These are phyloP conservation scores for Drosophila gunungcola DNA, from an alignment of 1,140 invertebrate genomes.

Conservation along the genomic window DNA sequence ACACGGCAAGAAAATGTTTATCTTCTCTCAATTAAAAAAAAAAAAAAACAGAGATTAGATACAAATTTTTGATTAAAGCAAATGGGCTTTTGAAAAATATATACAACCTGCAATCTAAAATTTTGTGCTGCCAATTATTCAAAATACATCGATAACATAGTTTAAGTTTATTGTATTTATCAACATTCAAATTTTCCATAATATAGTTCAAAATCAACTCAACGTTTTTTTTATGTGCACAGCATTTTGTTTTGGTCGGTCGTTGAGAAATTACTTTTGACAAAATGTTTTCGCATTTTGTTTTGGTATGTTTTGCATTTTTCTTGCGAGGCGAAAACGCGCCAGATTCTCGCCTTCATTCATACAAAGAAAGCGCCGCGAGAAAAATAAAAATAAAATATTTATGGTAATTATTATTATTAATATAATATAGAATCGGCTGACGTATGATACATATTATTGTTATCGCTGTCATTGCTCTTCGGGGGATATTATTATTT, in stretches of 20 bases:
- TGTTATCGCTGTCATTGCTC: constrained; percentile 35
- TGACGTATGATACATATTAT: constrained; percentile 43
- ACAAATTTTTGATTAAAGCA: too few species aligned
- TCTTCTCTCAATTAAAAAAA: not conserved
- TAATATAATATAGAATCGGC: constrained; percentile 34
- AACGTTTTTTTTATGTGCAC: not conserved
- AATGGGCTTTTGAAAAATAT: too few species aligned
- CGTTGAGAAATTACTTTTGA: constrained; percentile 60
- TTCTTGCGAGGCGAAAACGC: constrained; percentile 45
- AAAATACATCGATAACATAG: too few species aligned
- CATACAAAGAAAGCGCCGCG: constrained; percentile 39
- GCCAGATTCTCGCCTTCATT: constrained; percentile 58
- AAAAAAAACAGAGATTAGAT: not conserved
- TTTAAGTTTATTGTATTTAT: too few species aligned
- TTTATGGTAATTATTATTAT: constrained; percentile 51
- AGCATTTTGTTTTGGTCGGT: constrained; percentile 54
- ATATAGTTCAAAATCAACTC: not conserved
- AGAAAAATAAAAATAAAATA: constrained; percentile 17
- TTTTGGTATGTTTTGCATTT: constrained; percentile 57
- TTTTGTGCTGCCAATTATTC: too few species aligned
- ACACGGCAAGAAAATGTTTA: not conserved
- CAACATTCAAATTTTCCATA: too few species aligned
- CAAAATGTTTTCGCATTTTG: constrained; percentile 67
- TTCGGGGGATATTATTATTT: constrained; percentile 38
- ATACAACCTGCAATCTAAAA: too few species aligned